phyloP scores from a whole-genome alignment of 2,797 vertebrate species.

The Peromyscus aztecus region DNA sequence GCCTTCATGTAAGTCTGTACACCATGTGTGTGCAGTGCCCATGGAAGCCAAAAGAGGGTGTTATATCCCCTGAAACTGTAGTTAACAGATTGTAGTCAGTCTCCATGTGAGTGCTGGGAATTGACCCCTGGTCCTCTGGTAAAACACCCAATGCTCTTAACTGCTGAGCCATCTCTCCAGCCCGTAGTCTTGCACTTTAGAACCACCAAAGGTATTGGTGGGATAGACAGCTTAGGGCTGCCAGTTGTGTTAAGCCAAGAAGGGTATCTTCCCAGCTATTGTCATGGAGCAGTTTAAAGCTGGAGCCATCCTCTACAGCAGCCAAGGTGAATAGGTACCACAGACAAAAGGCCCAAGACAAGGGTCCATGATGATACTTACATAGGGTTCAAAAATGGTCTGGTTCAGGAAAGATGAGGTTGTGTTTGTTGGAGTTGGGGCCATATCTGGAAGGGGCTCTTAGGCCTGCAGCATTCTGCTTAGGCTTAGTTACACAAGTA shows the following conservation, averaged over 20 bases:
- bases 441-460: neutral
- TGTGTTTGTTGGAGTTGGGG: neutral
- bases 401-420: neutral
- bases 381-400: neutral
- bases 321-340: neutral
- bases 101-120: neutral
- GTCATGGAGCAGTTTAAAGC: neutral
- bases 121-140: neutral
- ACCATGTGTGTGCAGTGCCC: neutral
- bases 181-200: neutral
- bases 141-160: neutral
- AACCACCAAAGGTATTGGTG: neutral
- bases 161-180: neutral
- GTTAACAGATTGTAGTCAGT: neutral
- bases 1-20: neutral
- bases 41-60: neutral
- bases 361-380: neutral
- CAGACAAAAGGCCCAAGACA: neutral
- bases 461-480: neutral
- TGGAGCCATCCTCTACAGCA: accelerated
- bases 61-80: neutral
- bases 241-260: conserved; percentile 15
- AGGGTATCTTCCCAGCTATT: neutral
- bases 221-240: neutral
- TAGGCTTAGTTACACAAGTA: neutral